Base-by-base conservation (phyloP, 2,797 vertebrate species). In the Hyperoplus lanceolatus region DNA sequence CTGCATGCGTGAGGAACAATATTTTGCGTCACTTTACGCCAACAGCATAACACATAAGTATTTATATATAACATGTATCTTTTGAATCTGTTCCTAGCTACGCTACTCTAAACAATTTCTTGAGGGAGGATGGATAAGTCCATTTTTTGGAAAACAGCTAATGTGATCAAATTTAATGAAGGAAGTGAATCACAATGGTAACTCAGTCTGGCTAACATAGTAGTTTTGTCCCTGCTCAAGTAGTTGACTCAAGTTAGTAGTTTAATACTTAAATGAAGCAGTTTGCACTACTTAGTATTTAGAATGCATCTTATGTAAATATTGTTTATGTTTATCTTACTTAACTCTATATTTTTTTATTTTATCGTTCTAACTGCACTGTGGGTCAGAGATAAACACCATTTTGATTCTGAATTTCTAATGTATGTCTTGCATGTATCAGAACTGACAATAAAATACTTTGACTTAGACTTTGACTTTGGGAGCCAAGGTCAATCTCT, bases 181-280 rank as follows among this genome's bases (percentile, higher is more conserved):
- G 41, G 39, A 64, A 77, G 18, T 46, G 12, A 54, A 14, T 9
- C 13, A 55, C 70, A 80, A 76, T 36, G 54, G 6, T 57, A 70
- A 6, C 57, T 42, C 14, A 13, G 4, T 3, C 42, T 39, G 46
- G 53, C 45, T 54, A 54, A 69, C 48, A 73, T 46, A 11, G 12
- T 4, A 1, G n/a, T 4, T 12, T 69, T 16, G 61, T 50, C 45
- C n/a, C 29, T 18, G 61, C 29, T 82, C 41, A 76, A 74, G 57
- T 54, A 10, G 29, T 62, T 5, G 53, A 53, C 61, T 53, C 11
- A 51, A 57, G 18, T 57, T 61, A n/a, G 54, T 42, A 14, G 43
- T 74, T 62, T 49, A 13, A 55, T 70, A 48, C 65, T 71, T 76
- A 50, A 64, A 68, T 71, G 48, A 84, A 84, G 75, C 50, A 60